Evolutionary conservation across 2,113 vertebrate genomes (phyloP), one percentile per base, ranked within the genome.

Genomic region (Naja naja): DNA sequence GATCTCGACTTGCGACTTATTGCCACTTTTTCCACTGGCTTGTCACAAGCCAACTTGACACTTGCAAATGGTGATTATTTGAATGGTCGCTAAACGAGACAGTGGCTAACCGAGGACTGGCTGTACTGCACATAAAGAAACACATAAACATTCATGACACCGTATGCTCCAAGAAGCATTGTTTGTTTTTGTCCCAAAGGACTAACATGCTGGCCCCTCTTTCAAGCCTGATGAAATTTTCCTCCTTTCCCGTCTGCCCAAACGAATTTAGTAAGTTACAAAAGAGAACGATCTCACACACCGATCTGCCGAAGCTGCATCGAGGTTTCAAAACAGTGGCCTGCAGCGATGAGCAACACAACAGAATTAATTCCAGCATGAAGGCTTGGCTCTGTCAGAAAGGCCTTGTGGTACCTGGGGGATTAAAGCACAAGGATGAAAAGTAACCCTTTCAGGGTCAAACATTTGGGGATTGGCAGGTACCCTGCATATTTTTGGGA

Each of bases 371-470:
- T 98, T 92, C 98, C 98, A 0, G 99, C 98, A 74, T 99, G 99
- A 12, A 99, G 97, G 52, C 98, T 98, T 1, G 98, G 98, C 96
- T 99, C 99, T 0, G 95, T 94, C 20, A 98, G 97, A 89, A 99
- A 99, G 5, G 98, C 99, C 97, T 98, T 98, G 45, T 97, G 97
- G 89, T 99, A 99, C 99, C 99, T 99, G 96, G n/a, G 64, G 11
- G 58, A 49, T 87, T 8, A 55, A 43, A 6, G 85, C 23, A 22
- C 1, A 55, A 1, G 2, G 55, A 81, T 81, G 34, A 81, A 81
- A 81, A 39, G 18, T 39, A 39, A 81, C n/a, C n/a, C 18, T 81
- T 81, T 81, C 34, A 9, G 34, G 1, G 34, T 39, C 64, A 69
- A 69, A n/a, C 30, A 2, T 69, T 69, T 16, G 30, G 30, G 1